Evolutionary conservation across 2,113 vertebrate species (phyloP), one percentile per base, ranked within the genome.

Genomic region (Pedionomus torquatus): DNA sequence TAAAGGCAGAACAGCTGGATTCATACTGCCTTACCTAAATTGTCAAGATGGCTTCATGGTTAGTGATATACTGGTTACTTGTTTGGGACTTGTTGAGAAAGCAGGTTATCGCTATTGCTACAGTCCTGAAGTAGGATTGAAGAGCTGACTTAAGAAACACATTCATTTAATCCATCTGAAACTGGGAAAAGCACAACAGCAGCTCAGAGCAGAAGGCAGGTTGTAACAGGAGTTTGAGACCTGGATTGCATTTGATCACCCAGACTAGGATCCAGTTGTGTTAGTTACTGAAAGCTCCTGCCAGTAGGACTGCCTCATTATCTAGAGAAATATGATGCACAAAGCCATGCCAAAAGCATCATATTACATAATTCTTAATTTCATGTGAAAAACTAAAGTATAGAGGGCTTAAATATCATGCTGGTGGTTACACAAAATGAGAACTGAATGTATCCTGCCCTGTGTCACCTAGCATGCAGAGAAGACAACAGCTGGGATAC

Each of bases 391-490:
- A 93, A 19, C n/a, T 30, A 37, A 66, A 33, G 12, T 64, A 39
- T 2, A 55, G 26, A 65, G 35, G 11, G 21, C 18, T 94, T 76
- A 61, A 68, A 61, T 49, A 52, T 57, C n/a, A 44, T 11, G 35
- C 31, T 44, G 6, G 20, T 41, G 7, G 21, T 75, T 61, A 57
- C 26, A 85, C 10, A 61, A 64, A 65, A 69, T 28, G 37, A 83
- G 54, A 88, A 39, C 2, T 49, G 49, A 54, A 63, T 0, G 3
- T 37, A 57, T 72, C 37, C 71, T 88, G 49, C n/a, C 25, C 33
- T 28, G n/a, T 1, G 0, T 21, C 30, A 51, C 39, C 1, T 2
- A 19, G 9, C n/a, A 35, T 4, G 43, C 39, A 71, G 66, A 18
- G n/a, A 90, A 19, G 13, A 83, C 23, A 46, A 17, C 26, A 87